Base-by-base conservation (phyloP, 1,140 invertebrate genomes). In the Armadillidium nasatum region DNA sequence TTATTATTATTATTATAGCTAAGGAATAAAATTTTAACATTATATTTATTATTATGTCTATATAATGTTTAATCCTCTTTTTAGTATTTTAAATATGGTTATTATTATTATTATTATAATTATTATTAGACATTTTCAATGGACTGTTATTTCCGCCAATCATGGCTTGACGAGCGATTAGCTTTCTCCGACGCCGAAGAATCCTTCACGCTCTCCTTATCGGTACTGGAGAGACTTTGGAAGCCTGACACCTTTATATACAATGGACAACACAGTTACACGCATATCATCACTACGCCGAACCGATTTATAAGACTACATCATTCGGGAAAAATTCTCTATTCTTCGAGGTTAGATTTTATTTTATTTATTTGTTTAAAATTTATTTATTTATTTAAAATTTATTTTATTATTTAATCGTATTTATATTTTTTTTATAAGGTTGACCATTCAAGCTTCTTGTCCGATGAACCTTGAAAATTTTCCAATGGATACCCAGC, bases 401-500 rank as follows among this genome's bases (percentile, higher is more conserved):
- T 66, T n/a, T 22, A 66, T 66, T n/a, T n/a, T 3, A 4, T 66
- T 1, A n/a, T 60, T 66, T 3, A n/a, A 66, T 2, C 1, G 15
- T 22, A 70, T 33, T 22, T 10, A n/a, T 74, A 44, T 44, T 81
- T 78, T 87, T 81, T 54, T 13, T 3, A 10, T 4, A 85, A 96
- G 97, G 84, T 86, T 99, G 82, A 99, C 97, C 10, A 96, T 99
- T 76, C 96, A 96, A 85, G 96, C 96, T 0, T 95, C 93, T 79
- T 99, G 97, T 86, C 95, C 95, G 6, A 99, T 99, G 96, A 92
- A 96, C 82, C 86, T 99, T 45, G 89, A 93, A 81, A 93, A 95
- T 83, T 99, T 98, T 86, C 97, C 97, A 6, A 97, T 98, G 94
- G 96, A 98, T 86, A 88, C 91, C 22, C 96, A 95, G 83, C 87